Percentiles rank a stretch among this genome's conserved stretches.
These are phyloP conservation scores for Podocnemis expansa DNA, from an alignment of 2,113 vertebrate genomes.

Conservation along the genomic window DNA sequence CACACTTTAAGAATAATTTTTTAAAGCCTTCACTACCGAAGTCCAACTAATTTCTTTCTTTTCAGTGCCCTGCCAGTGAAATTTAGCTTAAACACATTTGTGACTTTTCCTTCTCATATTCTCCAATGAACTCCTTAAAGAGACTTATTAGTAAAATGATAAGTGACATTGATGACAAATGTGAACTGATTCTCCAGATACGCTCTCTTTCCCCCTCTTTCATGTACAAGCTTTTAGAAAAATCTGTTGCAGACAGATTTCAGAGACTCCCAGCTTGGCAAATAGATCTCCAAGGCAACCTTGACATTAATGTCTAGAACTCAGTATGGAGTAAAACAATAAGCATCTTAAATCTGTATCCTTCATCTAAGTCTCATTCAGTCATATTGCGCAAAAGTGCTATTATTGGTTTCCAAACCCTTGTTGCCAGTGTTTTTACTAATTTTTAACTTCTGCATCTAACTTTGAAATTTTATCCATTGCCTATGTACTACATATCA, in stretches of 20 bases:
- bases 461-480: not conserved
- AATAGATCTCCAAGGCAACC: conserved; percentile 44
- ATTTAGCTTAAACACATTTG: not conserved
- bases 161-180: not conserved
- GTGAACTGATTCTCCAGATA: not conserved
- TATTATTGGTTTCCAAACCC: not conserved
- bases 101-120: not conserved
- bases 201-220: not conserved
- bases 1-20: not conserved
- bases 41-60: not conserved
- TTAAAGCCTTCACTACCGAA: not conserved
- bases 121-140: not conserved
- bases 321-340: not conserved
- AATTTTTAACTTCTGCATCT: not conserved
- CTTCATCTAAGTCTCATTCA: not conserved
- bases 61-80: not conserved
- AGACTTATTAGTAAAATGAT: conserved; percentile 20
- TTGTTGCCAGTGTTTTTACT: not conserved
- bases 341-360: not conserved
- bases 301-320: conserved; percentile 21
- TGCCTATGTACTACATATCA: not conserved
- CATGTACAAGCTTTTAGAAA: conserved; percentile 10
- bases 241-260: conserved; percentile 18
- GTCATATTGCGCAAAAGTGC: not conserved
- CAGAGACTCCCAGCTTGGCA: not conserved